Evolutionary conservation across 2,113 vertebrate species (phyloP), one percentile per base, ranked within the genome.

Genomic region (Tyrannus savana): DNA sequence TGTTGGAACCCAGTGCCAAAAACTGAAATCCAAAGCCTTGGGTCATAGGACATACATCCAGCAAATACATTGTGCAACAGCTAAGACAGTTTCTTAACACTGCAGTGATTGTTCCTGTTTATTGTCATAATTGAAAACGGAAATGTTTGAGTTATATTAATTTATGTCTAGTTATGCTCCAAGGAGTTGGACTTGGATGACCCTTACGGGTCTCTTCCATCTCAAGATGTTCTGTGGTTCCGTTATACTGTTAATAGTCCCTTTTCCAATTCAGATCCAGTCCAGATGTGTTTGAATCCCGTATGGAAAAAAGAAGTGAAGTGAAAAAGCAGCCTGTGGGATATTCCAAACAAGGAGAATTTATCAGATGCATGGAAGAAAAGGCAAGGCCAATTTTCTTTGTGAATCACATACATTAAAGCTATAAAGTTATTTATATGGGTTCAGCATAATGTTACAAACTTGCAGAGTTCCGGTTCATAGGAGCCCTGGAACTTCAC

Each of bases 301-400:
- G 98, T 8, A 49, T 99, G 84, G 98, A 99, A 86, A 98, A 98
- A 68, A 96, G 98, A 22, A 97, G 41, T 31, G 98, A 99, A 27
- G 64, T 98, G 71, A 98, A 96, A 92, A 98, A 97, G 71, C 98
- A 99, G 60, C 98, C 98, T 0, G 95, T 99, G 10, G 99, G 99
- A 33, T 88, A 97, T 42, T 99, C 99, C 17, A 98, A 95, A 63
- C 99, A 99, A 97, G 98, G 98, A 2, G 99, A 99, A 42, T 99
- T 99, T 74, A 78, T 99, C 89, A 95, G 62, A 81, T 79, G 97
- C 49, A 96, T 99, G 98, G 99, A 99, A 84, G 93, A 98, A 90
- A 98, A 99, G 98, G 98, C 96, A 97, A 98, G 97, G 33, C 52
- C 1, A 13, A 2, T 75, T 66, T 90, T 88, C 37, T 64, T 39